Percentiles rank a stretch among this genome's conserved stretches.
These are phyloP conservation scores for Hirundo rustica DNA, from an alignment of 2,797 vertebrate genomes.

Conservation along the genomic window DNA sequence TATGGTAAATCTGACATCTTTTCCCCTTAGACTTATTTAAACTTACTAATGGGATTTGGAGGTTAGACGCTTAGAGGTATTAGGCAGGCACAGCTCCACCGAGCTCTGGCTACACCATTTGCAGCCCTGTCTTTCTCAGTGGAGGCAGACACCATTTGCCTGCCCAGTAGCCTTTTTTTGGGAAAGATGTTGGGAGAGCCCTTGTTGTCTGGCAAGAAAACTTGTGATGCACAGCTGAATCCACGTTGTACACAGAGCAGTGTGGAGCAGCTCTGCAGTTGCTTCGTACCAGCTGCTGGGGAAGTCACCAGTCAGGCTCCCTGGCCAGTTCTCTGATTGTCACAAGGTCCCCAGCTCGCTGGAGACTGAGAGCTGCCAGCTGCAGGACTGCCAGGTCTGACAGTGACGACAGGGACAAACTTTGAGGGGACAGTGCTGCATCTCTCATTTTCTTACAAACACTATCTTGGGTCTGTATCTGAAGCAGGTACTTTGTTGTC, in stretches of 20 bases:
- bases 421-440: background rate
- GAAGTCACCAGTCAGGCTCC: background rate
- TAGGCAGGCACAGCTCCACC: background rate
- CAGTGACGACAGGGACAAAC: background rate
- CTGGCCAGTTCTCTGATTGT: background rate
- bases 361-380: background rate
- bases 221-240: background rate
- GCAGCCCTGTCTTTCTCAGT: background rate
- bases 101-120: background rate
- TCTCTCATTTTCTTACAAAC: background rate
- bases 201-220: background rate
- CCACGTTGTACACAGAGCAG: background rate
- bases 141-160: background rate
- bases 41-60: slow-evolving; percentile 27
- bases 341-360: background rate
- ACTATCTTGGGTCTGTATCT: background rate
- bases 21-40: slow-evolving; percentile 18
- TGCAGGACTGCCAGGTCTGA: background rate
- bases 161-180: background rate
- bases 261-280: background rate
- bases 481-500: background rate
- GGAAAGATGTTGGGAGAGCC: background rate
- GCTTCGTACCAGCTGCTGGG: background rate
- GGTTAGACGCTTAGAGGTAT: background rate
- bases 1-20: background rate